phyloP scores from a whole-genome alignment of 2,113 vertebrate genomes.

The Festucalex cinctus region DNA sequence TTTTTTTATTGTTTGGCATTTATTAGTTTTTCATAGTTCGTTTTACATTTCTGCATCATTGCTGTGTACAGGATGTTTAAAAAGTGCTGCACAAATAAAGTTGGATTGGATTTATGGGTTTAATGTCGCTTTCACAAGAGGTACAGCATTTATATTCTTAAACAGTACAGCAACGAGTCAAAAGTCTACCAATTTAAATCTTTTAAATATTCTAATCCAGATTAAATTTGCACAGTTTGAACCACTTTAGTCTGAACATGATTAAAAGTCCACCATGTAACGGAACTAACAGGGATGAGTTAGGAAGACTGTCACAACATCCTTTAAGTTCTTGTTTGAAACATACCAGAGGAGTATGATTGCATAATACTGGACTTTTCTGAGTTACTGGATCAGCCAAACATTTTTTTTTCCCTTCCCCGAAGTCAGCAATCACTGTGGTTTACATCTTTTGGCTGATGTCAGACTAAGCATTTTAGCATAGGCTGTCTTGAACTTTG shows the following conservation, averaged over 20 bases:
- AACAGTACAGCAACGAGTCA: too few relatives aligned
- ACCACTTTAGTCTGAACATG: neutral
- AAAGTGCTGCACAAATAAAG: too few relatives aligned
- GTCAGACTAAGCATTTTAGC: neutral
- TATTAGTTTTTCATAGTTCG: too few relatives aligned
- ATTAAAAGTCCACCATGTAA: neutral
- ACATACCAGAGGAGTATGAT: neutral
- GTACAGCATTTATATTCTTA: too few relatives aligned
- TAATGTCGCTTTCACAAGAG: too few relatives aligned
- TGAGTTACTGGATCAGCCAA: neutral
- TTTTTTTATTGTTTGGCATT: too few relatives aligned
- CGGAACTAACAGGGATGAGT: neutral
- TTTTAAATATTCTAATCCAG: too few relatives aligned
- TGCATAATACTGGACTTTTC: slow-evolving; percentile 7
- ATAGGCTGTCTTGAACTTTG: neutral
- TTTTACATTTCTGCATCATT: too few relatives aligned
- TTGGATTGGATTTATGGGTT: too few relatives aligned
- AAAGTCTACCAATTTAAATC: too few relatives aligned
- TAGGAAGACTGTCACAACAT: neutral
- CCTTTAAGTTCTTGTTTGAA: neutral
- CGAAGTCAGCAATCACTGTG: neutral
- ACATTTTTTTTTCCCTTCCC: neutral
- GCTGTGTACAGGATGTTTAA: too few relatives aligned
- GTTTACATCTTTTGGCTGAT: neutral
- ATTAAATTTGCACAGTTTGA: too few relatives aligned